Evolutionary conservation across 2,888 invertebrate species (phyloP).

Genomic region (Timema cristinae): DNA sequence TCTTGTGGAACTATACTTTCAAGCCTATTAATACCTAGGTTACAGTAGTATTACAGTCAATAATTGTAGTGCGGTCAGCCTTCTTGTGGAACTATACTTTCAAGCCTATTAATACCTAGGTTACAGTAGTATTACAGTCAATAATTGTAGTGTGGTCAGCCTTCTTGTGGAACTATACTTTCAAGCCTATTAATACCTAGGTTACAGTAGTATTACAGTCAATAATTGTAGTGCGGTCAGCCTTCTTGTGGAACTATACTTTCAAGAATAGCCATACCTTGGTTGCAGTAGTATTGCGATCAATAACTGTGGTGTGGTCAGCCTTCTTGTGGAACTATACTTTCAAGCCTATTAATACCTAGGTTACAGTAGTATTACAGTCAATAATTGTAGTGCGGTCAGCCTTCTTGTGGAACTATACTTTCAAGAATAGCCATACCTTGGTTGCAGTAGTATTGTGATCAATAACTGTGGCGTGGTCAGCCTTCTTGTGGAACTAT

Average conservation of each 20-base stretch:
- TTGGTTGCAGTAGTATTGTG: slow-evolving; percentile 73
- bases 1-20: slow-evolving; percentile 93
- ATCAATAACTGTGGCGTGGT: slow-evolving; percentile 72
- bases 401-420: slow-evolving; percentile 85
- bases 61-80: slow-evolving; percentile 73
- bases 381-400: slow-evolving; percentile 76
- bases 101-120: slow-evolving; percentile 47
- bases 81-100: slow-evolving; percentile 86
- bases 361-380: slow-evolving; percentile 69
- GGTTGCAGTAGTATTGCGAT: slow-evolving; percentile 70
- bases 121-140: slow-evolving; percentile 71
- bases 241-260: slow-evolving; percentile 89
- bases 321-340: slow-evolving; percentile 87
- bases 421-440: slow-evolving; percentile 46
- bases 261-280: no score
- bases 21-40: no score
- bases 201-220: slow-evolving; percentile 73
- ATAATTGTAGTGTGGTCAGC: slow-evolving; percentile 75
- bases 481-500: slow-evolving; percentile 89
- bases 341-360: slow-evolving; percentile 47
- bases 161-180: slow-evolving; percentile 87
- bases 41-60: slow-evolving; percentile 71
- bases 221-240: slow-evolving; percentile 72
- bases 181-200: slow-evolving; percentile 45
- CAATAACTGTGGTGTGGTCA: slow-evolving; percentile 73